Evolutionary conservation across 2,888 invertebrate species (phyloP).

Genomic region (Galerucella nymphaeae): DNA sequence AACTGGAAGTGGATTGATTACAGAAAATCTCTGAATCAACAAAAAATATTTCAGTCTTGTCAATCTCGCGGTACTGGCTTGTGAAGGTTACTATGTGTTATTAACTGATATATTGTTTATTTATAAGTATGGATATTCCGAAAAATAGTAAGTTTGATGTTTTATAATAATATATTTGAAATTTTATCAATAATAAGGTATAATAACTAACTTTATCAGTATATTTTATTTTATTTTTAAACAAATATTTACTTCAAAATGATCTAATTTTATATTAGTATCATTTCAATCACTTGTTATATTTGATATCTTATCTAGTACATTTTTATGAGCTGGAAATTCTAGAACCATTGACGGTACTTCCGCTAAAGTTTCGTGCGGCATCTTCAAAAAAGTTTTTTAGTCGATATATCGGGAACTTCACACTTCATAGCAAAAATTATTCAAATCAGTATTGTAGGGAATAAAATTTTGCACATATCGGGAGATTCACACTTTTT

Average conservation of each 20-base stretch:
- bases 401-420: no score
- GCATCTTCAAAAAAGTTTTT: no score
- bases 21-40: neutral
- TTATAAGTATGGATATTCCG: neutral
- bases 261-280: neutral
- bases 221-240: neutral
- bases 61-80: neutral
- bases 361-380: no score
- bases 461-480: no score
- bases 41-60: neutral
- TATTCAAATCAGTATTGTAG: no score
- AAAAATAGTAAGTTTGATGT: neutral
- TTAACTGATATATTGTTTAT: neutral
- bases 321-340: neutral
- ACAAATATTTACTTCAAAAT: neutral
- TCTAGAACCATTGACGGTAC: no score
- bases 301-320: neutral
- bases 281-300: neutral
- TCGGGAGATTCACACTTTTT: no score
- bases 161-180: neutral
- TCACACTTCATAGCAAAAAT: no score
- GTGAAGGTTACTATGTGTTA: neutral
- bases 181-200: no score
- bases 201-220: no score
- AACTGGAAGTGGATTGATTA: neutral